Base-by-base conservation (phyloP, 2,888 invertebrate genomes). In the Drosophila ustulata region DNA sequence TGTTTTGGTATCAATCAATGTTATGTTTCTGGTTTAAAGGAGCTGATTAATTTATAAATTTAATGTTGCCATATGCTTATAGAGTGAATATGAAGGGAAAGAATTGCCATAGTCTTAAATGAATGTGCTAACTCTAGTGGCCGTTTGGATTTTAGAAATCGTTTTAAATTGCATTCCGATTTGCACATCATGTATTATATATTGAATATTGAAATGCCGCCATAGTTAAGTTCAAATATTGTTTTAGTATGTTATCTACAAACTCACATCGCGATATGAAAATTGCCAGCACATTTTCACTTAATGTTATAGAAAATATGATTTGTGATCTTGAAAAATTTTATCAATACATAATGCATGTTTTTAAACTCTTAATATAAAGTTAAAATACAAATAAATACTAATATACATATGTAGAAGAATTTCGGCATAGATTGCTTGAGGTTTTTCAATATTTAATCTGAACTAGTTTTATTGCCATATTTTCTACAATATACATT, bases 291-390 rank as follows among this genome's bases (percentile, higher is more conserved):
- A 73, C 56, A 53, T 67, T 67, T 67, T 53, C 58, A 67, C 32
- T 28, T 69, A 62, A 82, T 67, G 55, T 69, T 82, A 79, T 75
- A 75, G 52, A 80, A 83, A 86, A 86, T 88, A 83, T 78, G 75
- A 87, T 81, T 83, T 83, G 83, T 83, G 83, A 83, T 83, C 84
- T 88, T 83, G 83, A 81, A 88, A 88, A 67, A 78, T 78, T 67
- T 83, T 63, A 86, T 81, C 81, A 88, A 77, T 88, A 79, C 80
- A 71, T 71, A 76, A 73, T 74, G 63, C 69, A 71, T 83, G 86
- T 76, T 67, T 79, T 80, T 84, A 79, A 80, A 82, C 70, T 71
- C 70, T 71, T 88, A 88, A 70, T 82, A 80, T 59, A 71, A 80
- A 59, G 58, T 45, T 53, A 69, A 71, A 59, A 51, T 41, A 39